Base-by-base conservation (phyloP, 2,797 vertebrate genomes). In the Discoglossus pictus region DNA sequence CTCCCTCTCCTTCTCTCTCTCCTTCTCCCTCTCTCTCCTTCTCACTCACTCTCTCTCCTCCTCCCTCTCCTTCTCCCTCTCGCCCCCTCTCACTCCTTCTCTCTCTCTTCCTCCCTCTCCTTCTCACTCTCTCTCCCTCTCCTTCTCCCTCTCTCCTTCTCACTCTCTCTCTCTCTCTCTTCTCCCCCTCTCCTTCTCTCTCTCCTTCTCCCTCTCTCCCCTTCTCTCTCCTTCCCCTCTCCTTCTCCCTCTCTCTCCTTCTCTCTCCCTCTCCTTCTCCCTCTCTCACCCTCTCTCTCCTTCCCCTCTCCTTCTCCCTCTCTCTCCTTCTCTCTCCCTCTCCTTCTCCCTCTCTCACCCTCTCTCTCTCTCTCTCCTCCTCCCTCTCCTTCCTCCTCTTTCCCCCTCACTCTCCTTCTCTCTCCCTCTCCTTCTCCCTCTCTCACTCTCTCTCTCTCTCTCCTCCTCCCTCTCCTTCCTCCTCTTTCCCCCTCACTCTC, bases 291-390 rank as follows among this genome's bases (percentile, higher is more conserved):
- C n/a, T n/a, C n/a, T n/a, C n/a, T n/a, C n/a, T n/a, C n/a, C n/a
- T n/a, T n/a, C n/a, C 0, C 1, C 31, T 11, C 15, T 15, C 7
- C 13, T 17, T 2, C 3, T 34, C n/a, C n/a, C 21, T 9, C 17
- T 12, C 25, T 17, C n/a, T 17, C 16, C 17, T 0, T 21, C 4
- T 0, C 24, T 2, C 4, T 2, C 25, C 0, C 38, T 0, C 12
- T 6, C 0, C 34, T 1, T 13, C 2, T 4, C 15, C 15, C 25
- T 0, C n/a, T n/a, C n/a, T n/a, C n/a, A n/a, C n/a, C n/a, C n/a
- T n/a, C n/a, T n/a, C n/a, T n/a, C n/a, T n/a, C 24, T 4, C 8
- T 31, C 2, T 0, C 50, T 0, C 25, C 0, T n/a, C 50, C 2
- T 11, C 2, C 0, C 21, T 1, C 40, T 31, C 35, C 2, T 1